A percentile compares a stretch with the other conserved stretches of the same genome.
Evolutionary conservation across 1,140 invertebrate genomes (phyloP).

Genomic region (Sinonovacula constricta): DNA sequence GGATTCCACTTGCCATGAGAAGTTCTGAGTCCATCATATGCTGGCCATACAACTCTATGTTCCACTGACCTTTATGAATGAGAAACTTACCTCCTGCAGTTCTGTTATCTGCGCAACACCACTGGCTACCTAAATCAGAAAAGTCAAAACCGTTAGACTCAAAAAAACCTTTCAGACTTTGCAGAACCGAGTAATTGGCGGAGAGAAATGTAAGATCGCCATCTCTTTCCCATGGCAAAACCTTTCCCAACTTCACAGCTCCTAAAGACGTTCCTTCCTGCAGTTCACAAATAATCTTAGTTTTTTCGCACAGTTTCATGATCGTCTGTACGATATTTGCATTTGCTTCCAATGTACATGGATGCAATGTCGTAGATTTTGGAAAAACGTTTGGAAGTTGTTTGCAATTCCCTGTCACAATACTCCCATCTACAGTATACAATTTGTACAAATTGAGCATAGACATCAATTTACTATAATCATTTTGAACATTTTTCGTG

Average conservation of each 20-base stretch:
- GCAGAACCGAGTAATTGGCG: slow-evolving; percentile 48
- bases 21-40: slow-evolving; percentile 55
- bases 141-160: slow-evolving; percentile 48
- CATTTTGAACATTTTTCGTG: background rate
- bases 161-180: slow-evolving; percentile 45
- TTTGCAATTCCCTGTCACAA: background rate
- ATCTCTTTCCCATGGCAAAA: slow-evolving; percentile 72
- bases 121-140: slow-evolving; percentile 26
- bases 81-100: slow-evolving; percentile 49
- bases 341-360: slow-evolving; percentile 47
- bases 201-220: slow-evolving; percentile 63
- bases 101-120: slow-evolving; percentile 55
- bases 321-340: slow-evolving; percentile 43
- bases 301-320: slow-evolving; percentile 48
- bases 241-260: slow-evolving; percentile 67
- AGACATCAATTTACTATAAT: slow-evolving; percentile 16
- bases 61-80: slow-evolving; percentile 42
- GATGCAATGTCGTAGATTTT: background rate
- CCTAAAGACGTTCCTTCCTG: slow-evolving; percentile 66
- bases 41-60: slow-evolving; percentile 56
- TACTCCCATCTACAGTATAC: background rate
- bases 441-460: slow-evolving; percentile 11
- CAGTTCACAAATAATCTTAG: slow-evolving; percentile 62
- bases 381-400: no score
- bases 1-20: slow-evolving; percentile 19